Evolutionary conservation across 2,797 vertebrate genomes (phyloP), one percentile per base, ranked within the genome.

Genomic region (Dermochelys coriacea): DNA sequence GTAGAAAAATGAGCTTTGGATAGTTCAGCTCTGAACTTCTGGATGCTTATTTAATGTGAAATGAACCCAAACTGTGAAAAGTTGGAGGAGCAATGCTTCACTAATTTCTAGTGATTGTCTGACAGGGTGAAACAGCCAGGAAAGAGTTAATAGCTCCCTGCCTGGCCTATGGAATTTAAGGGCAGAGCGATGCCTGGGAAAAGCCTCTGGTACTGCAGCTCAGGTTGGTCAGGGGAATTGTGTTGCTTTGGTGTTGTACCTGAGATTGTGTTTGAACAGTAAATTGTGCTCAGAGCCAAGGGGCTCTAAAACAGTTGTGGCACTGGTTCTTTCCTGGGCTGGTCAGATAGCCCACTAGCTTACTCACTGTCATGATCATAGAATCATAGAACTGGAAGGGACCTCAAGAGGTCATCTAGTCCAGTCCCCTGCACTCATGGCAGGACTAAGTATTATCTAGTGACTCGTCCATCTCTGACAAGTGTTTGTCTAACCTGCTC

Each of bases 1-100:
- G 8, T 82, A 96, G 95, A 96, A 68, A 94, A 96, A 96, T 88
- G 96, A 23, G 84, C 84, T 94, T 93, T 97, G 93, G 96, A 93
- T 52, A 81, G 57, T 52, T 97, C 89, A 16, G 11, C 95, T 92
- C 85, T 1, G 1, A 95, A 49, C 0, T 0, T 96, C 86, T 94
- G 93, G 95, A 92, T 94, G 94, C 75, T 96, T 92, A 81, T 88
- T 96, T 87, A 75, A 96, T 95, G 82, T 85, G 82, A 94, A 96
- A 41, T 34, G 90, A 97, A 87, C 94, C 91, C 86, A 83, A 81
- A 94, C 87, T 97, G 95, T 82, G 94, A 96, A 96, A 91, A 91
- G 19, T 54, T 94, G 90, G 78, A 88, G 94, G 87, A 29, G 80
- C 93, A 80, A 79, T 55, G 96, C 16, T 0, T 86, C 93, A 77